phyloP scores from a whole-genome alignment of 2,113 vertebrate species.

The Leucosticte australis region DNA sequence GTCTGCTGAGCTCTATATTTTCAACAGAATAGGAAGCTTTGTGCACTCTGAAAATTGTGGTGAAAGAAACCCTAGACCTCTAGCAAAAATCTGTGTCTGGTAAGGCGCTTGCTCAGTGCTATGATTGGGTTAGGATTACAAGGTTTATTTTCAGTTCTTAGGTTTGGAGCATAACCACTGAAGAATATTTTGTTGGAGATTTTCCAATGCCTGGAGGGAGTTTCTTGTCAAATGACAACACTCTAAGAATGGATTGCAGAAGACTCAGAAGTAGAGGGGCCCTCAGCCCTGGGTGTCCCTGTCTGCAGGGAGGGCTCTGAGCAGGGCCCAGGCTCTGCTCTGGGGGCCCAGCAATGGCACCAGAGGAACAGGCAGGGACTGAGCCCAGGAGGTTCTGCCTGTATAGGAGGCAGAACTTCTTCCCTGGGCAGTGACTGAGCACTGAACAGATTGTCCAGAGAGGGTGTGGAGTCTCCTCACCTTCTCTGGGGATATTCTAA shows the following conservation, averaged over 20 bases:
- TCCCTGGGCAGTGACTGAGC: accelerated
- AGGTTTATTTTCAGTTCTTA: not conserved
- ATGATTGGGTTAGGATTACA: not conserved
- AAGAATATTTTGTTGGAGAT: not conserved
- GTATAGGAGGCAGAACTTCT: not conserved
- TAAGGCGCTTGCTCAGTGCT: not conserved
- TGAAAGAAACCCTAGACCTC: not conserved
- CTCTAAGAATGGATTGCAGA: not conserved
- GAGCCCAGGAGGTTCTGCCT: not conserved
- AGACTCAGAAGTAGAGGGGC: not conserved
- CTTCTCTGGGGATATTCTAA: not conserved
- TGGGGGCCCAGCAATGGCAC: not conserved
- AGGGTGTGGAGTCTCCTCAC: not conserved
- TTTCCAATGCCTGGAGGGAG: not conserved
- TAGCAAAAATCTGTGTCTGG: not conserved
- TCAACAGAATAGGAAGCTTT: not conserved
- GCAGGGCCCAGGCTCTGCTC: not conserved
- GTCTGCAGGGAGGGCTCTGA: not conserved
- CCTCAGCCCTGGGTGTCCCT: not conserved
- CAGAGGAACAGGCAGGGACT: not conserved
- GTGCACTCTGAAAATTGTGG: not conserved
- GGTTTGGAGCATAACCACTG: not conserved
- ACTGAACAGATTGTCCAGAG: not conserved
- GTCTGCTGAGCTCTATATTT: not conserved
- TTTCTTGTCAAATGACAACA: not conserved